Base-by-base conservation (phyloP, 2,888 invertebrate genomes). In the Microchrysa polita region DNA sequence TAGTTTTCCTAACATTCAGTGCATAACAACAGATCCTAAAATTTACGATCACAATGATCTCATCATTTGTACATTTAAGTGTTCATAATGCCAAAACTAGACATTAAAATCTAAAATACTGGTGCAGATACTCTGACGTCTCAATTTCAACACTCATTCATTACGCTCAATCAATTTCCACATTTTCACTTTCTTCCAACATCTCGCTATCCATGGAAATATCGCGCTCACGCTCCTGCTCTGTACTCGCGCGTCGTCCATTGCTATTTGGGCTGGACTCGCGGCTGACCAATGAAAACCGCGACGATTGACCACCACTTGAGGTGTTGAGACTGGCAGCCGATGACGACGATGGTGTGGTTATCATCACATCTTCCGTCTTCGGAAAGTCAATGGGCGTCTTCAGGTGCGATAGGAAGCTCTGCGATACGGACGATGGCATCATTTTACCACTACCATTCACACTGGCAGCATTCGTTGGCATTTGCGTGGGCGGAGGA, bases 81-180 rank as follows among this genome's bases (percentile, higher is more conserved):
- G 4, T 34, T 7, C 27, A n/a, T n/a, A n/a, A n/a, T n/a, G n/a
- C n/a, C 4, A 34, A 5, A 34, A 34, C 7, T 34, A 34, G 4
- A 34, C 4, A 34, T 34, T 34, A 34, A 34, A 59, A 59, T 23
- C 23, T 23, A 23, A 20, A 14, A 23, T 12, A 23, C 59, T 59
- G 59, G 59, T 23, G 23, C 40, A 61, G 14, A 1, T 16, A 52
- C 52, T 52, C 34, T n/a, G n/a, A n/a, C n/a, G n/a, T n/a, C n/a
- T n/a, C n/a, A n/a, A n/a, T n/a, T n/a, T n/a, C 16, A 14, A 67
- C 67, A 9, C 20, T 23, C 18, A 44, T 34, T 12, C 44, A 42
- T 9, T 12, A 20, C 7, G n/a, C 73, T 78, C 78, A 85, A 79
- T 85, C 85, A 74, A 85, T 85, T 80, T 85, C 85, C 52, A 85